Evolutionary conservation across 1,140 invertebrate genomes (phyloP).

Genomic region (Pseudomyrmex concolor): DNA sequence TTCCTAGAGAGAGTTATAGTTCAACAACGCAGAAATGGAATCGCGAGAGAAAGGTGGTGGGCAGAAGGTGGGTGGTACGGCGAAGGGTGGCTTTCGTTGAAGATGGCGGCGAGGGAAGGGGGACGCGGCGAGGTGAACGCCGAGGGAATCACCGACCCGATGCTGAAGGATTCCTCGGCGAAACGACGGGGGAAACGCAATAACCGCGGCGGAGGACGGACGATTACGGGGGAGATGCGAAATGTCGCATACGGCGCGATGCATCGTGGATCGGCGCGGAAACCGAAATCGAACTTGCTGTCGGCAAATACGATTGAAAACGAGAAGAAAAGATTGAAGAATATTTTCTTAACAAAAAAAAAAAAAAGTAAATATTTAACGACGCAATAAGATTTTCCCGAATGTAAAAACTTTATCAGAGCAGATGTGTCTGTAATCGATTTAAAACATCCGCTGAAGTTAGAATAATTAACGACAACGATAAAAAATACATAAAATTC

Average conservation of each 20-base stretch:
- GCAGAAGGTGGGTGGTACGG: slow-evolving; percentile 14
- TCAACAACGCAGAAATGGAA: slow-evolving; percentile 83
- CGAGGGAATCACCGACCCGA: slow-evolving; percentile 29
- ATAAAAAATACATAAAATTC: neutral
- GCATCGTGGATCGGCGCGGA: slow-evolving; percentile 60
- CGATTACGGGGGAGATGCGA: slow-evolving; percentile 73
- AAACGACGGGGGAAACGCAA: slow-evolving; percentile 73
- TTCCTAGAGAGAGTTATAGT: slow-evolving; percentile 82
- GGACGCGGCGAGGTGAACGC: slow-evolving; percentile 7
- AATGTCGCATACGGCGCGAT: slow-evolving; percentile 70
- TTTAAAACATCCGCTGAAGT: neutral
- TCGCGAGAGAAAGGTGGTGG: slow-evolving; percentile 65
- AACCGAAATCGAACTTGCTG: slow-evolving; percentile 37
- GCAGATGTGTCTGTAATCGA: neutral
- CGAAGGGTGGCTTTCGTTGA: slow-evolving; percentile 20
- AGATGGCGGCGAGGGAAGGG: slow-evolving; percentile 13
- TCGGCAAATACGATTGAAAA: slow-evolving; percentile 17
- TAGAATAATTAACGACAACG: slow-evolving; percentile 32
- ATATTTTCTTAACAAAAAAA: neutral
- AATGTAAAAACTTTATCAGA: neutral
- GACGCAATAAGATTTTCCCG: neutral
- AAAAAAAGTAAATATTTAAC: neutral
- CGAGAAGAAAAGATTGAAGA: neutral
- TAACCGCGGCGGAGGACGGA: slow-evolving; percentile 72
- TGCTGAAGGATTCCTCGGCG: slow-evolving; percentile 55